Evolutionary conservation across 2,888 invertebrate genomes (phyloP), one percentile per base, ranked within the genome.

Genomic region (Sphaerolaimus hirsutus): DNA sequence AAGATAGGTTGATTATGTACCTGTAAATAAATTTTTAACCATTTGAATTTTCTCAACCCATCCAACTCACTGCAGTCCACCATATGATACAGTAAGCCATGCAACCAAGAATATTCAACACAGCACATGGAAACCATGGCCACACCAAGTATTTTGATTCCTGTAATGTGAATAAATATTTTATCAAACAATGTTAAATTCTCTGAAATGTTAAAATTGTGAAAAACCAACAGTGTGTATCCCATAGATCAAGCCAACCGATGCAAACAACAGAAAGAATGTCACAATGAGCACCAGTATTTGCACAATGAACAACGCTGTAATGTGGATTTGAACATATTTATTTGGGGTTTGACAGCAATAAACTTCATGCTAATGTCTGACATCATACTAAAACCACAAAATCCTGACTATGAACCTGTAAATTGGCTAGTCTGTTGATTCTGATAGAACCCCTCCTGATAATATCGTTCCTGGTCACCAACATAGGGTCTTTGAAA

Each of bases 271-370:
- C 1, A 61, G 52, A 47, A 61, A 62, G 48, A 61, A 62, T n/a
- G 57, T 54, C 22, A 54, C 50, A 36, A 61, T 60, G 27, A 61
- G 51, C 44, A 58, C 57, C 14, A 61, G 49, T 5, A 61, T 55
- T 55, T 61, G 61, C 45, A 62, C 54, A 14, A 61, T 53, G 51
- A 62, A 61, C n/a, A 61, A 48, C 21, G 58, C 61, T 61, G 50
- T 49, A 60, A 51, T 21, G 26, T n/a, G n/a, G n/a, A n/a, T n/a
- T n/a, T n/a, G n/a, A n/a, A n/a, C n/a, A n/a, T n/a, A n/a, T n/a
- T n/a, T n/a, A n/a, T n/a, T n/a, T n/a, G n/a, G n/a, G n/a, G n/a
- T n/a, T n/a, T n/a, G n/a, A n/a, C n/a, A n/a, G n/a, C n/a, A n/a
- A n/a, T n/a, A n/a, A n/a, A n/a, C n/a, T n/a, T n/a, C n/a, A n/a